Evolutionary conservation across 2,888 invertebrate species (phyloP), one percentile per base, ranked within the genome.

Genomic region (Eupithecia abbreviata): DNA sequence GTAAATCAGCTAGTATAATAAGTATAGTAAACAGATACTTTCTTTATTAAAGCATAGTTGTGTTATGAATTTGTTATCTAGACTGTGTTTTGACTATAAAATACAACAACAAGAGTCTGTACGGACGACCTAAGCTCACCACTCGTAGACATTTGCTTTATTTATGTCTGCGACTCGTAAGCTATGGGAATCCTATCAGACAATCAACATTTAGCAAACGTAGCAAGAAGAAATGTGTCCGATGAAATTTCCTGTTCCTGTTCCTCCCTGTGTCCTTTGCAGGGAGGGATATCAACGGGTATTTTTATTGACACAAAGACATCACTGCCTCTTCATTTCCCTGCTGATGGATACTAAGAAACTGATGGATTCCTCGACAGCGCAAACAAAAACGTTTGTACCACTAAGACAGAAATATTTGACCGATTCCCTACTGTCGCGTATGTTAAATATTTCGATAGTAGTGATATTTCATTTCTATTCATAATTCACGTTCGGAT

Each of bases 61-160:
- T 43, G 43, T 43, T 7, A 43, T 43, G 43, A 43, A 7, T 43
- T 43, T 43, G 30, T 30, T 30, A 30, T 45, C 6, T 6, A 45
- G 7, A 45, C 45, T 1, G 7, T 45, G 6, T 45, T 45, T 45
- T 45, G 1, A 30, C 30, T 30, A 30, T 30, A 30, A 30, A 30
- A 30, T 30, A 30, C 1, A 30, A 30, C 1, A 30, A 30, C 49
- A 42, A 58, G n/a, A 71, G 4, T 43, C 66, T 76, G 41, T 43
- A 45, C 72, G 73, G 71, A 66, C 66, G 55, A 69, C 76, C 68
- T 78, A 78, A 78, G 78, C 78, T 78, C 78, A 72, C 78, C 72
- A 58, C 66, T 78, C 71, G 73, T 72, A 43, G 76, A 72, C 76
- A 76, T 78, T 76, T 78, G 42, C 13, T 47, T 49, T 30, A 72